A percentile compares a stretch with the other conserved stretches of the same genome.
phyloP scores from a whole-genome alignment of 2,797 vertebrate species.

The Galago senegalensis region DNA sequence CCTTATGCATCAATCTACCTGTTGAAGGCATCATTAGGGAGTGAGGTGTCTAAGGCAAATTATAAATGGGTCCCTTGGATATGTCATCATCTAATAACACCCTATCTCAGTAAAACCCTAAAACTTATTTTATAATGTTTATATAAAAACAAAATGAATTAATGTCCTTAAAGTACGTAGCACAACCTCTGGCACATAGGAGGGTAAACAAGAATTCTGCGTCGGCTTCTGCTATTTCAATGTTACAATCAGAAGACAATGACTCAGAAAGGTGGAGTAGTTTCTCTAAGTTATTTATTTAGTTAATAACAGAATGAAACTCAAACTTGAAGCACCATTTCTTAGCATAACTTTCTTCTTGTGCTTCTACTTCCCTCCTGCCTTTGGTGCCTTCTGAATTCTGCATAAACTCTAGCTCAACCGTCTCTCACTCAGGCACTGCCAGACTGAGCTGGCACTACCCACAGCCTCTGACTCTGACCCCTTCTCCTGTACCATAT shows the following conservation, averaged over 20 bases:
- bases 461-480: background rate
- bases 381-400: background rate
- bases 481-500: background rate
- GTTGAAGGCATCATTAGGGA: background rate
- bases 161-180: background rate
- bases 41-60: background rate
- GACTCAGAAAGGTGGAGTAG: background rate
- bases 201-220: background rate
- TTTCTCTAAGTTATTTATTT: background rate
- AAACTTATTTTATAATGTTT: background rate
- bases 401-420: background rate
- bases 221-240: background rate
- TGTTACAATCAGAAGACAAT: conserved; percentile 8
- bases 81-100: background rate
- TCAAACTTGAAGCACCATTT: background rate
- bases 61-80: background rate
- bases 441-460: background rate
- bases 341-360: background rate
- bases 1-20: background rate
- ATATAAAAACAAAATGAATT: conserved; percentile 12
- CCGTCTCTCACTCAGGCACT: background rate
- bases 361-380: background rate
- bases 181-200: background rate
- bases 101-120: background rate
- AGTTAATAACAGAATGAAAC: background rate